Percentiles rank a stretch among this genome's conserved stretches.
Evolutionary conservation across 2,888 invertebrate species (phyloP).

Genomic region (Tromatobia lineatoria): DNA sequence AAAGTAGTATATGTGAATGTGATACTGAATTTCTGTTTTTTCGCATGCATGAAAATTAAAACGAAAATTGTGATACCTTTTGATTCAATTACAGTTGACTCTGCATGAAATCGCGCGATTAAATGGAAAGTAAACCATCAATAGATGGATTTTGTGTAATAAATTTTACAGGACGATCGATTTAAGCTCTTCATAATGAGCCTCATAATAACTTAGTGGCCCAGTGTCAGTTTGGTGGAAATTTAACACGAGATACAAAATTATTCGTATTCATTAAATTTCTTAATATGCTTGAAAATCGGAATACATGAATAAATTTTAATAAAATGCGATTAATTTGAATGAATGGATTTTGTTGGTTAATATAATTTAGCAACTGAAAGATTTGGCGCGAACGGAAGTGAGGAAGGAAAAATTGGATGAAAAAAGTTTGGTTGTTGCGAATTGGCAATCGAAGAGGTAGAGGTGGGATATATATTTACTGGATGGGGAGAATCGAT

Average conservation of each 20-base stretch:
- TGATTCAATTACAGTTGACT: neutral
- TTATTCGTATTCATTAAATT: no score
- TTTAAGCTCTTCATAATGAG: no score
- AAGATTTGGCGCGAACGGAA: neutral
- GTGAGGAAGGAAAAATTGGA: neutral
- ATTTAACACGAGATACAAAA: no score
- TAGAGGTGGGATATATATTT: conserved; percentile 14
- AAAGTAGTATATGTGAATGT: no score
- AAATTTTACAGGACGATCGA: no score
- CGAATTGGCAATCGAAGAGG: conserved; percentile 28
- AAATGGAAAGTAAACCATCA: no score
- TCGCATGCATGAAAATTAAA: neutral
- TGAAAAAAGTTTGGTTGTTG: conserved; percentile 3
- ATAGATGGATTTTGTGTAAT: neutral
- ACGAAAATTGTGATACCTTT: neutral
- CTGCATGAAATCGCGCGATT: no score
- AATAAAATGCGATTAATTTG: no score
- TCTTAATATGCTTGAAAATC: no score
- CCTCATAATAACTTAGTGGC: no score
- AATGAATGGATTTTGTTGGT: neutral
- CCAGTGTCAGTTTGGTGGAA: neutral
- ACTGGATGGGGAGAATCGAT: conserved; percentile 32
- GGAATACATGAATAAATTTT: no score
- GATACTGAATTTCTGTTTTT: neutral
- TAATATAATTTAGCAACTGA: neutral